Evolutionary conservation across 2,113 vertebrate species (phyloP).

Genomic region (Galbula dea): DNA sequence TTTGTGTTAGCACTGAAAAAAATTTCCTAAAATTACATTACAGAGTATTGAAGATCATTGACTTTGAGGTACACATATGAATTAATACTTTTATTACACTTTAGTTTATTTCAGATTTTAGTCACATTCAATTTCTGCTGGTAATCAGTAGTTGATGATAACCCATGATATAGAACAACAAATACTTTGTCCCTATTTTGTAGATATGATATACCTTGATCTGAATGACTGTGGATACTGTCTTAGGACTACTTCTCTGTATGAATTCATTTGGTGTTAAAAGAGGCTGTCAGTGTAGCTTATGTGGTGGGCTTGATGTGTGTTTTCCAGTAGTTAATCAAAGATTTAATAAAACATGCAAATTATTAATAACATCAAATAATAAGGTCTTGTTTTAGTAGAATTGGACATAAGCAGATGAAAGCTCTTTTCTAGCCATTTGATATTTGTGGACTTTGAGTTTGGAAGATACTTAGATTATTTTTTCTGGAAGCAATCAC

Average conservation of each 20-base stretch:
- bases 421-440: not conserved
- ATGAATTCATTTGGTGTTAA: not conserved
- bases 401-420: not conserved
- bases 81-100: not conserved
- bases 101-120: not conserved
- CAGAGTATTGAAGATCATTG: not conserved
- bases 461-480: not conserved
- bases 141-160: not conserved
- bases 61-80: not conserved
- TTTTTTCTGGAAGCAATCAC: not conserved
- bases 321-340: not conserved
- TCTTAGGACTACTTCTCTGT: not conserved
- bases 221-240: not conserved
- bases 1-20: not conserved
- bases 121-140: not conserved
- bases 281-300: not conserved
- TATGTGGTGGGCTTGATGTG: not conserved
- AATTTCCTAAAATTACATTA: not conserved
- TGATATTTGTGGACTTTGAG: not conserved
- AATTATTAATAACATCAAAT: not conserved
- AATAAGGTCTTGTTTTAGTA: not conserved
- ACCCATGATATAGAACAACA: not conserved
- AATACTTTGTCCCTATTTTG: not conserved
- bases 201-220: not conserved
- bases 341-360: not conserved